Percentiles rank a stretch among this genome's conserved stretches.
Conservation (phyloP, 2,888 invertebrate species). For the Merodon equestris region DNA sequence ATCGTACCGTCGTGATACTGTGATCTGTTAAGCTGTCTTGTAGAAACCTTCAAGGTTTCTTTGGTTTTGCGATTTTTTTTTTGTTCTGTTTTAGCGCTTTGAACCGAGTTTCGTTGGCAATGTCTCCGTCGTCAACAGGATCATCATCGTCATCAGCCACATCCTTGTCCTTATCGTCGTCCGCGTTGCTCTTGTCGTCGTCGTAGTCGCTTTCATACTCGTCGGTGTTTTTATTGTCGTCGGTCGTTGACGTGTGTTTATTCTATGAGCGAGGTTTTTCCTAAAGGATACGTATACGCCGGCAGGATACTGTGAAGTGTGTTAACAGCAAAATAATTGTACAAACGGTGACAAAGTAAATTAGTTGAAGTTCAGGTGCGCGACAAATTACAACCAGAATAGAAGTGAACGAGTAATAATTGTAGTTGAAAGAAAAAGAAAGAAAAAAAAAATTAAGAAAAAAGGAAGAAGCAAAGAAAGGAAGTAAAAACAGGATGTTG, state of each 20-base stretch:
- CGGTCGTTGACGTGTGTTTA: slow-evolving; percentile 68
- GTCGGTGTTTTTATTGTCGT: slow-evolving; percentile 17
- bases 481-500: slow-evolving; percentile 64
- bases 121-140: slow-evolving; percentile 53
- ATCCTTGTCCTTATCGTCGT: slow-evolving; percentile 42
- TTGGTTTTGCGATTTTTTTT: slow-evolving; percentile 23
- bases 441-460: slow-evolving; percentile 11
- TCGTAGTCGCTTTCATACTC: slow-evolving; percentile 11
- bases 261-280: slow-evolving; percentile 42
- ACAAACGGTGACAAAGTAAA: slow-evolving; percentile 64
- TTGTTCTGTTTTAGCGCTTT: slow-evolving; percentile 41
- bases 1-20: too few species aligned
- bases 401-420: slow-evolving; percentile 9
- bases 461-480: background rate
- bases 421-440: background rate
- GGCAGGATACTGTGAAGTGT: slow-evolving; percentile 36
- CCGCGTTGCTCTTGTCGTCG: slow-evolving; percentile 31
- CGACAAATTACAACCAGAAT: slow-evolving; percentile 14
- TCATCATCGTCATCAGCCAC: slow-evolving; percentile 38
- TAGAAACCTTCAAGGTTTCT: too few species aligned
- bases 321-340: slow-evolving; percentile 64
- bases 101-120: slow-evolving; percentile 57
- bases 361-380: slow-evolving; percentile 63
- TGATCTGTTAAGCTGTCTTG: too few species aligned
- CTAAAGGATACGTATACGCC: slow-evolving; percentile 42